Base-by-base conservation (phyloP, 2,888 invertebrate genomes). In the Mactromeris polynyma region DNA sequence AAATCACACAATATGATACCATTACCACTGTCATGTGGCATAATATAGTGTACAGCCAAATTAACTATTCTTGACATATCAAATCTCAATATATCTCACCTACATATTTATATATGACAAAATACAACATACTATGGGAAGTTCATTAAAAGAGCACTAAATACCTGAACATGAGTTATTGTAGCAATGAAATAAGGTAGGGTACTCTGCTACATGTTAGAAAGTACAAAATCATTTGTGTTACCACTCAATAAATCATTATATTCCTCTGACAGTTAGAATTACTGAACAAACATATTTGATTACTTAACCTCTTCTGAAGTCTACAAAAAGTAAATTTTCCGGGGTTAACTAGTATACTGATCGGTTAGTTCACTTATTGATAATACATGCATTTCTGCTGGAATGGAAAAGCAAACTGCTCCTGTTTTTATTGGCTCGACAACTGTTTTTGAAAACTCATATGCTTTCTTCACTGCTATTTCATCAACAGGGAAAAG, bases 361-460 rank as follows among this genome's bases (percentile, higher is more conserved):
- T 33, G 33, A 73, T 73, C 73, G n/a, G n/a, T n/a, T n/a, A 33
- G 73, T 36, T 73, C 14, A 73, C 36, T 17, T 73, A 73, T 73
- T 73, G 73, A 73, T 73, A 36, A 73, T 73, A 26, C 58, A 2
- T 7, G 21, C n/a, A 58, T 26, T 64, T 64, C 58, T 64, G 26
- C 58, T 33, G 36, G 36, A 19, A 36, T 73, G 73, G 9, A 73
- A 26, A 73, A 73, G 73, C 73, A 58, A n/a, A n/a, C 19, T 33
- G 36, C 36, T 73, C 19, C 36, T 73, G 73, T 73, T 73, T 73
- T 73, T 33, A 73, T 73, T 73, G 73, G 73, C 73, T 36, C 73
- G 4, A 73, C 73, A 36, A 73, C 73, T 73, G 73, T 73, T 73
- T 73, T 26, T 36, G 17, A 33, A 33, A 73, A 19, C 33, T 36